These are phyloP conservation scores for Acanthiza pusilla DNA, from an alignment of 2,797 vertebrate genomes.

Conservation along the genomic window DNA sequence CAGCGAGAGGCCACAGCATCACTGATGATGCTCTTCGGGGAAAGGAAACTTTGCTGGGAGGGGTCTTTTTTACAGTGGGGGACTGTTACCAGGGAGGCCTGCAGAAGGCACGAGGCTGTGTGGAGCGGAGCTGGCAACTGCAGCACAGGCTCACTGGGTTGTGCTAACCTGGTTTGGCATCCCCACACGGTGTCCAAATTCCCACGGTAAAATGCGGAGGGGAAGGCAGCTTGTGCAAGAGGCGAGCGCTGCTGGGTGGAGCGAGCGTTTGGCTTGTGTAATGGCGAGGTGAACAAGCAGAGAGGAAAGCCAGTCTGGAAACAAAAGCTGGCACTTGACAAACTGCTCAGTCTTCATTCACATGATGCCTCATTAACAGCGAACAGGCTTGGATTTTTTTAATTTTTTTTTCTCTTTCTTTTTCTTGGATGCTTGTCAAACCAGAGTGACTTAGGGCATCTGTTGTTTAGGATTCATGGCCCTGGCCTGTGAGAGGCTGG, in stretches of 20 bases:
- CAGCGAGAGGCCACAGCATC: not conserved
- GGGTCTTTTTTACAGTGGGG: not conserved
- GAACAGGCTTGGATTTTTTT: not conserved
- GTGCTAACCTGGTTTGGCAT: constrained; percentile 14
- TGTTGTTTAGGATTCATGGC: not conserved
- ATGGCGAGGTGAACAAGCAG: not conserved
- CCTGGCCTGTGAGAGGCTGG: not conserved
- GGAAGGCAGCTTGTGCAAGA: constrained; percentile 48
- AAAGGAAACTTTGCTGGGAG: not conserved
- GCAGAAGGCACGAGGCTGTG: accelerated
- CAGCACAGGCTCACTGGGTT: not conserved
- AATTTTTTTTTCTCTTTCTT: not conserved
- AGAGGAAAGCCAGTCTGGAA: constrained; percentile 11
- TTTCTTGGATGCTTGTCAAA: not conserved
- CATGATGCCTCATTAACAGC: not conserved
- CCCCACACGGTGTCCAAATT: not conserved
- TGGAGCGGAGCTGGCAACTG: not conserved
- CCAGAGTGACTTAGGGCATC: not conserved
- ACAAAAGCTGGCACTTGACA: not conserved
- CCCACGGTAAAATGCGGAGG: constrained; percentile 32
- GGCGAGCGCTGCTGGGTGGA: not conserved
- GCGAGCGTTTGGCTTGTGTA: not conserved
- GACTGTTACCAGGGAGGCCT: not conserved
- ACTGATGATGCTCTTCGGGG: not conserved
- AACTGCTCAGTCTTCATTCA: constrained; percentile 37